phyloP scores from a whole-genome alignment of 2,888 invertebrate species.

The Pyrochroa serraticornis region DNA sequence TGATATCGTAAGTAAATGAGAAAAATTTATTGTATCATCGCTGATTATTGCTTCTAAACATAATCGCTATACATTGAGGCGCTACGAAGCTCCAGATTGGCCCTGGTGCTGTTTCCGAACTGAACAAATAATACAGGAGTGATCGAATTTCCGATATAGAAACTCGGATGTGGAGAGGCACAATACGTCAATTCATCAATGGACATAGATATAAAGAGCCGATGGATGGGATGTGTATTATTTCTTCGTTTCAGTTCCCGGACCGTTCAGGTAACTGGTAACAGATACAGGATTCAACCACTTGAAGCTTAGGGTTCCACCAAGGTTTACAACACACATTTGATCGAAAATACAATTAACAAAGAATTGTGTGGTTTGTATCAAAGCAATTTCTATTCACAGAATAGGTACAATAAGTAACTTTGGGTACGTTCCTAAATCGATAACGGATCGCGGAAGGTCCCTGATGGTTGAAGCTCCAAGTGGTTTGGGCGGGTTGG shows the following conservation, averaged over 20 bases:
- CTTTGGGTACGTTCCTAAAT: too few relatives aligned
- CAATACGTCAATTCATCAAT: conserved; percentile 25
- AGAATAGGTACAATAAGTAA: neutral
- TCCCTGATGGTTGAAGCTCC: neutral
- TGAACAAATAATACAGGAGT: conserved; percentile 29
- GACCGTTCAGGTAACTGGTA: conserved; percentile 8
- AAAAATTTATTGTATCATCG: conserved; percentile 35
- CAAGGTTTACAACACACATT: neutral
- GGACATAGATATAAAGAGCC: conserved; percentile 3
- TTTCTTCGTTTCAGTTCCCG: conserved; percentile 22
- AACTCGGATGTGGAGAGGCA: conserved; percentile 23
- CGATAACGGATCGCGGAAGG: too few relatives aligned
- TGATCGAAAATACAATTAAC: neutral
- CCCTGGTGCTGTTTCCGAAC: conserved; percentile 31
- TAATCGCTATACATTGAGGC: conserved; percentile 49
- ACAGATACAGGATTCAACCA: neutral
- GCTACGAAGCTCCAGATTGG: conserved; percentile 45
- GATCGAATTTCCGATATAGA: neutral
- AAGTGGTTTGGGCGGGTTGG: neutral
- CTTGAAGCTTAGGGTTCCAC: neutral
- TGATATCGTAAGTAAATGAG: conserved; percentile 7
- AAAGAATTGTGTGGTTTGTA: neutral
- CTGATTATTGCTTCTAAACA: conserved; percentile 49
- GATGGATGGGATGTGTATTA: conserved; percentile 9
- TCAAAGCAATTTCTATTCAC: neutral